Evolutionary conservation across 2,113 vertebrate genomes (phyloP), one percentile per base, ranked within the genome.

Genomic region (Tor tambroides): DNA sequence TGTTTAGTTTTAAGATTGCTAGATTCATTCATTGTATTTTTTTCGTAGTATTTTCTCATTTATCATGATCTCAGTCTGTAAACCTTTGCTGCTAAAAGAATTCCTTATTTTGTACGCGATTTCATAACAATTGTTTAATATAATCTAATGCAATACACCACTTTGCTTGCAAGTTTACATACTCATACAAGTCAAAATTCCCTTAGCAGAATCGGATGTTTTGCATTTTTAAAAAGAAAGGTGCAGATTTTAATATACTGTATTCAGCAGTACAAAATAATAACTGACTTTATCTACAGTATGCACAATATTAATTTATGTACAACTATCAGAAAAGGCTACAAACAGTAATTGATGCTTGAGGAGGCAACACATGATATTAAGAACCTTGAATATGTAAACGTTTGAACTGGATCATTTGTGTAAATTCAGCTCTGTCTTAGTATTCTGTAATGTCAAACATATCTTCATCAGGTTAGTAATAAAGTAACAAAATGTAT

Each of bases 51-150:
- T 23, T 23, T 74, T 74, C 10, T n/a, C 21, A n/a, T 38, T 41
- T 38, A 74, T 74, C 35, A 74, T 43, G 21, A n/a, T 74, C 19
- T 74, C 5, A 43, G 35, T n/a, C 1, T 11, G 21, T n/a, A 32
- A 71, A 35, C 30, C 7, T 10, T 71, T 74, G 71, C 71, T 74
- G 71, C 71, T 74, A 74, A 71, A 71, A 71, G 9, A 74, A n/a
- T 41, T 74, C 2, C 28, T 69, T 35, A 35, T 15, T 71, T 71
- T 9, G 30, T 21, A 35, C 19, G 30, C 21, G 30, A 35, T 71
- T 71, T 71, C 17, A 69, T 30, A 65, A 30, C 15, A 32, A 15
- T 67, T 67, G 26, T 67, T 67, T 71, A 35, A 35, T 71, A 17
- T 71, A 71, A 71, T 71, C 35, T 21, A 71, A 35, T 71, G 35